Evolutionary conservation across 2,797 vertebrate genomes (phyloP), one percentile per base, ranked within the genome.

Genomic region (Lophius americanus): DNA sequence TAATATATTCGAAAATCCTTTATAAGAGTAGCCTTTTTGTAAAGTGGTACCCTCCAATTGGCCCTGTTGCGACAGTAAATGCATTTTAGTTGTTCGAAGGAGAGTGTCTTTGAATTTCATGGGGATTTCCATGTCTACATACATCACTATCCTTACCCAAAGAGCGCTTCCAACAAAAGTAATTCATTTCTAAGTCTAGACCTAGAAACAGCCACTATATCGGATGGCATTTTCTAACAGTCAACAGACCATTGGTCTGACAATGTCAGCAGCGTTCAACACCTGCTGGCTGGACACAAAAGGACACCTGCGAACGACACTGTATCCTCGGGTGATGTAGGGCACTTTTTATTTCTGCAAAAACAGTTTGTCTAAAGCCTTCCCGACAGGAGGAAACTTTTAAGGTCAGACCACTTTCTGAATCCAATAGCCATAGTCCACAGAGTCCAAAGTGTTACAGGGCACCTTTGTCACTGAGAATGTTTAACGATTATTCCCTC

Each of bases 361-460:
- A 67, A 82, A 67, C 61, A 64, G 64, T 58, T 46, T 4, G 71
- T 53, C 59, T 36, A 49, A 67, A 74, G 64, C 63, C 46, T 7
- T 70, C 69, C 72, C 70, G 68, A 64, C 75, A 44, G 77, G 50
- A 76, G 73, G 48, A 76, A 75, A 79, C 64, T 52, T 39, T 82
- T 82, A 92, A 91, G 88, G 90, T 90, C 88, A 88, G 56, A 70
- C 37, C 74, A 81, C 83, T 90, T 87, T 84, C 47, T 75, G 51
- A 74, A 62, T 66, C 77, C 73, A 48, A 61, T 61, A 49, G 65
- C 42, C 11, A 6, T 63, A 48, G 14, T 43, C 59, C 72, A 73
- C 61, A 51, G 38, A 64, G 75, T 75, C 55, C 58, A 44, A 6
- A 54, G 55, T 43, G 6, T 71, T 70, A 69, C 49, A 12, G 51